Conservation (phyloP, 2,888 invertebrate species). For the Brachyopa scutellaris region DNA sequence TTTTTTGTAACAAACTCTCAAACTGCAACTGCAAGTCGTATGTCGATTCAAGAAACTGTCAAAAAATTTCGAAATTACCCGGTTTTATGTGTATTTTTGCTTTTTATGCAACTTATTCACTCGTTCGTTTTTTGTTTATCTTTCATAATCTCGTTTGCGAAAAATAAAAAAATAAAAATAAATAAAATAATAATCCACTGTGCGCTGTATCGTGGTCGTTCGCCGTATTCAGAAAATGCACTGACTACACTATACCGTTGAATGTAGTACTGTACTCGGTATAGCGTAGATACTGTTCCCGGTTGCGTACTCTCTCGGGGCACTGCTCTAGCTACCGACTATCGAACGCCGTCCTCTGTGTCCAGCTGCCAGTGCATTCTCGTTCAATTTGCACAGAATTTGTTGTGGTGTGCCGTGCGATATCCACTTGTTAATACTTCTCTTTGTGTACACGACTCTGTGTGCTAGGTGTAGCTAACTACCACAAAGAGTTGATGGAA, state of each 20-base stretch:
- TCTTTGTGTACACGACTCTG: constrained; percentile 4
- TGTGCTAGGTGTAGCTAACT: constrained; percentile 35
- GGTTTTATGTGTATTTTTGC: background rate
- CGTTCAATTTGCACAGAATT: constrained; percentile 58
- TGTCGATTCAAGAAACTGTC: constrained; percentile 28
- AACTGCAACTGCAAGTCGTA: constrained; percentile 25
- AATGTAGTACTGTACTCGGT: constrained; percentile 53
- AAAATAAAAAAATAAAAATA: constrained; percentile 47
- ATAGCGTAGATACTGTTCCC: constrained; percentile 56
- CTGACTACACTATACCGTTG: constrained; percentile 63
- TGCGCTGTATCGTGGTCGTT: constrained; percentile 75
- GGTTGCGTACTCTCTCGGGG: constrained; percentile 60
- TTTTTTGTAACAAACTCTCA: no score
- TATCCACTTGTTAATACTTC: constrained; percentile 57
- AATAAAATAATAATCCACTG: constrained; percentile 46
- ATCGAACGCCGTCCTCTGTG: constrained; percentile 26
- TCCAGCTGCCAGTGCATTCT: constrained; percentile 63
- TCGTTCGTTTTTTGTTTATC: constrained; percentile 59
- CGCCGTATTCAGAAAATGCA: constrained; percentile 75
- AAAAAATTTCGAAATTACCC: constrained; percentile 44
- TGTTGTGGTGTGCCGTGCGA: constrained; percentile 16
- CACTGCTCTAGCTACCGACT: constrained; percentile 22
- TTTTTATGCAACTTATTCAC: constrained; percentile 35
- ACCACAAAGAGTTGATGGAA: constrained; percentile 63
- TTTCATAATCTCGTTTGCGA: constrained; percentile 67